A percentile compares a stretch with the other conserved stretches of the same genome.
Evolutionary conservation across 2,797 vertebrate genomes (phyloP).

Genomic region (Antrozous pallidus): DNA sequence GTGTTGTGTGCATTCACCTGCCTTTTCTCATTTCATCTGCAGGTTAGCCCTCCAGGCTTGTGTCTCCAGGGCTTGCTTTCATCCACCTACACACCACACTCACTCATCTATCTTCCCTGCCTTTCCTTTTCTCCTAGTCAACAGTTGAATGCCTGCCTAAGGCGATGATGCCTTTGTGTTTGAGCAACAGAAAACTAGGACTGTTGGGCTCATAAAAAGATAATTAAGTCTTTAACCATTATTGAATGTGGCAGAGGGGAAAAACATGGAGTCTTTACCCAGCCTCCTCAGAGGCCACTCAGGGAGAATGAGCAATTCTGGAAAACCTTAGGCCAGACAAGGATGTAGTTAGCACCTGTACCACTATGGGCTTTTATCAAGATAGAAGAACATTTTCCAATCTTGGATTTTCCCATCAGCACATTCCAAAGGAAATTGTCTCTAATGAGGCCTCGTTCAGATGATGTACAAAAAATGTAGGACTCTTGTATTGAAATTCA

Average conservation of each 20-base stretch:
- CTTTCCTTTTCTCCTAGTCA: background rate
- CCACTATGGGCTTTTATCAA: background rate
- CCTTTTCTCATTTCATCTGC: background rate
- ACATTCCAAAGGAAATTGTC: background rate
- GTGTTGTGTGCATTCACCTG: too few species aligned
- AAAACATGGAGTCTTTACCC: background rate
- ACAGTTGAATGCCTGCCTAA: background rate
- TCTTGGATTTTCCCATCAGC: background rate
- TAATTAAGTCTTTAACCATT: slow-evolving; percentile 54
- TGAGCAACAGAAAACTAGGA: slow-evolving; percentile 44
- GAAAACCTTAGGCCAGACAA: background rate
- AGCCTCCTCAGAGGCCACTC: background rate
- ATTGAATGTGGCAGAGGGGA: background rate
- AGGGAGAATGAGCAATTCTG: background rate
- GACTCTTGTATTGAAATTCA: background rate
- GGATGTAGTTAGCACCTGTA: background rate
- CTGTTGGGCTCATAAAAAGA: slow-evolving; percentile 38
- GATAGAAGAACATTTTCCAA: background rate
- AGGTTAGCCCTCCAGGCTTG: background rate
- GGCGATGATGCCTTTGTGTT: slow-evolving; percentile 40
- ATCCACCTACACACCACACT: background rate
- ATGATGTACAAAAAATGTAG: background rate
- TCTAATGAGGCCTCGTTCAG: background rate
- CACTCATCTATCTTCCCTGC: background rate
- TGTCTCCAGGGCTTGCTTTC: accelerated